Evolutionary conservation across 1,140 invertebrate genomes (phyloP).

Genomic region (Amphibalanus amphitrite): DNA sequence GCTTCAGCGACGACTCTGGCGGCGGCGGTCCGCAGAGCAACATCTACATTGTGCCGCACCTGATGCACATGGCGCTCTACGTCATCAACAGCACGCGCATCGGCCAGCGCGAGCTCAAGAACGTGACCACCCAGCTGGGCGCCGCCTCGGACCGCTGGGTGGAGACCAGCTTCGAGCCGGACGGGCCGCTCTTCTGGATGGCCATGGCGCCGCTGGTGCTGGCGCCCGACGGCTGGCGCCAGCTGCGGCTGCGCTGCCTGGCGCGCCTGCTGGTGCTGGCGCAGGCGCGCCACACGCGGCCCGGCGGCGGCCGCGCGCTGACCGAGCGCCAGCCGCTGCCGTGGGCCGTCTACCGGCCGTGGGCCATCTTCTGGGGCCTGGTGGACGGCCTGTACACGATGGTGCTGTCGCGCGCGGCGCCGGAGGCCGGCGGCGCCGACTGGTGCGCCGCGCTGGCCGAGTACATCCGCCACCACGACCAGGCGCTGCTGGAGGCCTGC

Average conservation of each 20-base stretch:
- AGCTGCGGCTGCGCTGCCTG: slow-evolving; percentile 40
- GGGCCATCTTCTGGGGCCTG: slow-evolving; percentile 65
- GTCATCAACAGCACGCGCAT: slow-evolving; percentile 48
- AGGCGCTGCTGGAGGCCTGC: slow-evolving; percentile 65
- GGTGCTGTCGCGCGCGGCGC: slow-evolving; percentile 24
- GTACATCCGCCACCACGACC: slow-evolving; percentile 86
- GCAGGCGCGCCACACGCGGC: slow-evolving; percentile 47
- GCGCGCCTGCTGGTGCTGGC: slow-evolving; percentile 56
- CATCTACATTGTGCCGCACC: slow-evolving; percentile 87
- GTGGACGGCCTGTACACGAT: slow-evolving; percentile 55
- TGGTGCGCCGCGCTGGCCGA: slow-evolving; percentile 79
- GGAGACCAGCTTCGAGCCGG: slow-evolving; percentile 69
- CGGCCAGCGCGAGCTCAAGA: slow-evolving; percentile 44
- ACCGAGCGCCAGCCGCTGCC: slow-evolving; percentile 37
- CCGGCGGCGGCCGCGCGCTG: slow-evolving; percentile 26
- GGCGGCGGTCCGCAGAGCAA: slow-evolving; percentile 94
- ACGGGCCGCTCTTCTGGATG: slow-evolving; percentile 72
- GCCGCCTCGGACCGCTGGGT: slow-evolving; percentile 36
- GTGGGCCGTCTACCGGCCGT: slow-evolving; percentile 67
- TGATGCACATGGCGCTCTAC: slow-evolving; percentile 87
- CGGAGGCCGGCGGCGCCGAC: slow-evolving; percentile 42
- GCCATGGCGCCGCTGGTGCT: slow-evolving; percentile 61
- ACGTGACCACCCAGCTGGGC: slow-evolving; percentile 47
- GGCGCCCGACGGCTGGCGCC: slow-evolving; percentile 46
- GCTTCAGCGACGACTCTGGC: slow-evolving; percentile 91